Conservation (phyloP, 2,113 vertebrate species). For the Microcebus murinus region DNA sequence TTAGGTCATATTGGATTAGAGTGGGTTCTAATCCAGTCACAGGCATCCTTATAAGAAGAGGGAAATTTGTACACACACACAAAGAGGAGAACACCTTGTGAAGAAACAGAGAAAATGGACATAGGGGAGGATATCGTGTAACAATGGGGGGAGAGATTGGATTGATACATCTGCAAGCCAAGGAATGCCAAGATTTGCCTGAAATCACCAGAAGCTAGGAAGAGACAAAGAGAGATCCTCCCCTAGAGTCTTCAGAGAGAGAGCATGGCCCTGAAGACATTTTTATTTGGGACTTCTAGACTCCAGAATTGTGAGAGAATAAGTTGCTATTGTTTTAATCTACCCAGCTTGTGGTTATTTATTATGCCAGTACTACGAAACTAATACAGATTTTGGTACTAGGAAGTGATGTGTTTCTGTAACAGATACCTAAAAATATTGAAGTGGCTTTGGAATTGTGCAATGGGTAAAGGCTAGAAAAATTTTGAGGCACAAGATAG, state of each 20-base stretch:
- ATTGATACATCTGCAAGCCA: neutral
- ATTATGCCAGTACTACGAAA: neutral
- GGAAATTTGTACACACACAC: neutral
- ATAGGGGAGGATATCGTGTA: neutral
- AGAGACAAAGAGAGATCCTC: neutral
- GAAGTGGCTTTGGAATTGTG: neutral
- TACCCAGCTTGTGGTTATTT: neutral
- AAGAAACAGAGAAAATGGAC: neutral
- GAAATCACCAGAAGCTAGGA: neutral
- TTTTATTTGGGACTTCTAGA: neutral
- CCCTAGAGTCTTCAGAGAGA: neutral
- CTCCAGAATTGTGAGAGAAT: neutral
- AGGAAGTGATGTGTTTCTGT: neutral
- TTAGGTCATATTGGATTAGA: slow-evolving; percentile 11
- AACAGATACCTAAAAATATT: neutral
- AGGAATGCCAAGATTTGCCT: neutral
- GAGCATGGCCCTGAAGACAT: neutral
- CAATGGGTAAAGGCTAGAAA: neutral
- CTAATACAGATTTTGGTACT: neutral
- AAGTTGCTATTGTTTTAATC: neutral
- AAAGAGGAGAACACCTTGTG: neutral
- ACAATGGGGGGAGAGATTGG: neutral
- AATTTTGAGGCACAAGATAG: neutral
- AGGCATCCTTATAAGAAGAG: neutral
- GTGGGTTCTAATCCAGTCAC: neutral